Evolutionary conservation across 2,888 invertebrate species (phyloP), one percentile per base, ranked within the genome.

Genomic region (Xanthostigma xanthostigma): DNA sequence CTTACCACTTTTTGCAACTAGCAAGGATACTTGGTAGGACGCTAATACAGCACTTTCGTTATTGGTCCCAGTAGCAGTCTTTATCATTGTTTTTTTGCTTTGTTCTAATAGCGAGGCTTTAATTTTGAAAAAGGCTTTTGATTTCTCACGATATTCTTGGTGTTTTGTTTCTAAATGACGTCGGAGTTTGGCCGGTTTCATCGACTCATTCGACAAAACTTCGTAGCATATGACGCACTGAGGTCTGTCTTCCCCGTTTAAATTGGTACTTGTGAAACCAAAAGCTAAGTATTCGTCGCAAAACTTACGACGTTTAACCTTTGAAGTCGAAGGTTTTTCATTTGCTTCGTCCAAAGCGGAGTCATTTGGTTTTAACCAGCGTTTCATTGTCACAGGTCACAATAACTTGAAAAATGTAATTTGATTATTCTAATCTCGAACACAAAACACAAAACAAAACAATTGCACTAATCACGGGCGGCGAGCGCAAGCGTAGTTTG

Each of bases 151-250:
- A 45, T 42, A 34, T 40, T 54, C 44, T 36, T 13, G 27, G 46
- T 54, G 53, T 36, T 45, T 47, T 13, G 49, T 51, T 49, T 53
- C 46, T 36, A 51, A 42, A 36, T 55, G 53, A 9, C 50, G 44
- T 49, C 47, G 10, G 2, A 50, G 41, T 50, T 54, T 54, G 40
- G 34, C 45, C 17, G 54, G 51, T 50, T 45, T 53, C 51, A 53
- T 53, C 38, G 45, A 46, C 13, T 53, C 55, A 34, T 37, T 44
- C 10, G 54, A 50, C 45, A 57, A 50, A 50, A 45, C 45, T 48
- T 55, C 53, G 34, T 46, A 47, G 49, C 56, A 57, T 37, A 56
- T 45, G 34, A 57, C 44, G 50, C 57, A 55, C 47, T 51, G 48
- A 44, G 56, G 56, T 46, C 50, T 36, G 51, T 46, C 53, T 44